Conservation (phyloP, 2,888 invertebrate genomes). For the Acanthoscelides obtectus region DNA sequence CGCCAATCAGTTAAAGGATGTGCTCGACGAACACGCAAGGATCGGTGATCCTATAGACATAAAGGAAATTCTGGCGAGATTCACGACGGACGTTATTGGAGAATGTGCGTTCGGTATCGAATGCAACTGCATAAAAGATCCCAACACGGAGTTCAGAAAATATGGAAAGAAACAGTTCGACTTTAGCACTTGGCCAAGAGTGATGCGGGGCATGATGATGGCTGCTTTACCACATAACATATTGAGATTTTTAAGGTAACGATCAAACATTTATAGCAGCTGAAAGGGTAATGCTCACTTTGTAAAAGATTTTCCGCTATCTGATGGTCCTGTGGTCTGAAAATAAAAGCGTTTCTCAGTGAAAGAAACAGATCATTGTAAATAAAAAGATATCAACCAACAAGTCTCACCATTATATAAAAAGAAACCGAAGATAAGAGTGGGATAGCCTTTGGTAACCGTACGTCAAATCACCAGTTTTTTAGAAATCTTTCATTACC, state of each 20-base stretch:
- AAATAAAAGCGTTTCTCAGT: too few species aligned
- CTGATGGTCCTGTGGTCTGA: too few species aligned
- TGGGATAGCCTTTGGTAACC: too few species aligned
- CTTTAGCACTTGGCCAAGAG: slow-evolving; percentile 2
- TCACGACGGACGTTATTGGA: slow-evolving; percentile 49
- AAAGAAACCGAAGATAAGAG: too few species aligned
- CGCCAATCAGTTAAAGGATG: slow-evolving; percentile 28
- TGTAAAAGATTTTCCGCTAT: too few species aligned
- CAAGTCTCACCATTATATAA: too few species aligned
- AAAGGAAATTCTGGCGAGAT: slow-evolving; percentile 45
- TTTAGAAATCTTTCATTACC: too few species aligned
- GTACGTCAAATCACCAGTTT: too few species aligned
- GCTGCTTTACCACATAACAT: not conserved
- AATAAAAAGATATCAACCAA: too few species aligned
- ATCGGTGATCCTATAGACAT: slow-evolving; percentile 39
- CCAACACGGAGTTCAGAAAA: slow-evolving; percentile 29
- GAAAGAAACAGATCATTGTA: too few species aligned
- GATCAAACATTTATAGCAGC: too few species aligned
- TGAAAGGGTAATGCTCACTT: too few species aligned
- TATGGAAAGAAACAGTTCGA: slow-evolving; percentile 19
- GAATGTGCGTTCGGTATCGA: slow-evolving; percentile 45
- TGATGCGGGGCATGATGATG: not conserved
- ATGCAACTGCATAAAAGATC: slow-evolving; percentile 40
- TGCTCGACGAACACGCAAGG: slow-evolving; percentile 21
- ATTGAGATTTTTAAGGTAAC: not conserved